phyloP scores from a whole-genome alignment of 2,113 vertebrate species.

The Oreochromis aureus region DNA sequence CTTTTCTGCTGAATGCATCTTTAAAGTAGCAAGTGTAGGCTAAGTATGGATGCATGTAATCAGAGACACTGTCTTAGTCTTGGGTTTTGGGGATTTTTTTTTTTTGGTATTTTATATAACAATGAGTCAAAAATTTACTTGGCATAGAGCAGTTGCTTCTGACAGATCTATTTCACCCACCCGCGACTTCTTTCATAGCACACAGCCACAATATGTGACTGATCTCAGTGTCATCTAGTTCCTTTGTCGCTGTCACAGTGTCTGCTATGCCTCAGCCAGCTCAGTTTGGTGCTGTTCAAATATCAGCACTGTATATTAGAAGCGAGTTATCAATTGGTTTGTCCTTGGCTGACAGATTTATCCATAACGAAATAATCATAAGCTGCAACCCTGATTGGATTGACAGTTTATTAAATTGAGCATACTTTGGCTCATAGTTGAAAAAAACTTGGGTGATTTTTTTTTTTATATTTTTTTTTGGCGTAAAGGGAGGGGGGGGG shows the following conservation, averaged over 20 bases:
- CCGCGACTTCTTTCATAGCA: not conserved
- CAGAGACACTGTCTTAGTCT: not conserved
- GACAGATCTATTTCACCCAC: not conserved
- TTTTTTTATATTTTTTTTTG: not conserved
- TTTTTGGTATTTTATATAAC: not conserved
- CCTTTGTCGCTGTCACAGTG: not conserved
- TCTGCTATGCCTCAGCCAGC: not conserved
- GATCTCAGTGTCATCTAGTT: not conserved
- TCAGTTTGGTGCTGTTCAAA: not conserved
- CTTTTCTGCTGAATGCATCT: not conserved
- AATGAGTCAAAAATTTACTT: not conserved
- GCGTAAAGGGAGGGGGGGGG: not conserved
- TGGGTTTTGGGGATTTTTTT: not conserved
- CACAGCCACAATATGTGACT: not conserved
- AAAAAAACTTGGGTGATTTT: not conserved
- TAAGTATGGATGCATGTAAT: not conserved
- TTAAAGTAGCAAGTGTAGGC: not conserved
- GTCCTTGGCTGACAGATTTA: not conserved
- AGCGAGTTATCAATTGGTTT: not conserved
- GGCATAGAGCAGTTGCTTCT: not conserved
- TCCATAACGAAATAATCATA: not conserved
- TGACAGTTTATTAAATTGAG: not conserved
- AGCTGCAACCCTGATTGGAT: not conserved
- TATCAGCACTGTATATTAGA: not conserved
- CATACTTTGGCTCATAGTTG: not conserved